Conservation (phyloP, 92 coral and sea anemone genomes). For the Metridium senile region DNA sequence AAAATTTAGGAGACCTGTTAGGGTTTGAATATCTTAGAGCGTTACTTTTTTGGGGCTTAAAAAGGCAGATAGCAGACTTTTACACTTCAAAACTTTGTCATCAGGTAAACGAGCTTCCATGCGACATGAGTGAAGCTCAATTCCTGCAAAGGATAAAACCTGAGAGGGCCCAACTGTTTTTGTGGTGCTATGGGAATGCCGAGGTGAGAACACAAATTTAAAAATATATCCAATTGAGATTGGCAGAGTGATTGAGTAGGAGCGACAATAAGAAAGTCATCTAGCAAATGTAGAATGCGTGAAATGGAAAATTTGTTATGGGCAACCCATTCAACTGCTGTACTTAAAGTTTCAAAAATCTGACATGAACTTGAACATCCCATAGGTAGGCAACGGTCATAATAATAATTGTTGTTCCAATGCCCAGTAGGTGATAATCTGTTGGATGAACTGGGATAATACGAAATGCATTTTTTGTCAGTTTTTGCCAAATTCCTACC, state of each 20-base stretch:
- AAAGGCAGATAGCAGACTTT: neutral
- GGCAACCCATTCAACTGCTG: slow-evolving; percentile 71
- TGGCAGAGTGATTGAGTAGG: slow-evolving; percentile 32
- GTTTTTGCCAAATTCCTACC: slow-evolving; percentile 64
- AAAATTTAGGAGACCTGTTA: slow-evolving; percentile 52
- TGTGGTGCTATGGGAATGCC: slow-evolving; percentile 58
- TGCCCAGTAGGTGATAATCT: slow-evolving; percentile 57
- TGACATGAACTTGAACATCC: slow-evolving; percentile 67
- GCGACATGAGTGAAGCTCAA: slow-evolving; percentile 35
- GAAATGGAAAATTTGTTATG: slow-evolving; percentile 33
- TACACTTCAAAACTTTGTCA: slow-evolving; percentile 45
- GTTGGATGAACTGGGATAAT: slow-evolving; percentile 64
- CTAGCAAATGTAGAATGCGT: slow-evolving; percentile 48
- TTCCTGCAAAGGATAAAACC: slow-evolving; percentile 50
- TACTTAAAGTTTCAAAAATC: slow-evolving; percentile 65
- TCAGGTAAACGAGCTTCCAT: slow-evolving; percentile 52
- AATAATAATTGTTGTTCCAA: slow-evolving; percentile 58
- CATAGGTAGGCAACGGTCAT: slow-evolving; percentile 71
- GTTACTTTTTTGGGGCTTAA: slow-evolving; percentile 29
- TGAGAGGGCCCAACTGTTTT: slow-evolving; percentile 43
- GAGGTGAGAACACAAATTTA: slow-evolving; percentile 37
- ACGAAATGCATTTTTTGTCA: slow-evolving; percentile 26
- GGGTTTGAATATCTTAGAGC: slow-evolving; percentile 34
- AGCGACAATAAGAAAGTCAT: slow-evolving; percentile 63
- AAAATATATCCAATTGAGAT: slow-evolving; percentile 34